Conservation (phyloP, 1,140 invertebrate genomes). For the Drosophila repleta region DNA sequence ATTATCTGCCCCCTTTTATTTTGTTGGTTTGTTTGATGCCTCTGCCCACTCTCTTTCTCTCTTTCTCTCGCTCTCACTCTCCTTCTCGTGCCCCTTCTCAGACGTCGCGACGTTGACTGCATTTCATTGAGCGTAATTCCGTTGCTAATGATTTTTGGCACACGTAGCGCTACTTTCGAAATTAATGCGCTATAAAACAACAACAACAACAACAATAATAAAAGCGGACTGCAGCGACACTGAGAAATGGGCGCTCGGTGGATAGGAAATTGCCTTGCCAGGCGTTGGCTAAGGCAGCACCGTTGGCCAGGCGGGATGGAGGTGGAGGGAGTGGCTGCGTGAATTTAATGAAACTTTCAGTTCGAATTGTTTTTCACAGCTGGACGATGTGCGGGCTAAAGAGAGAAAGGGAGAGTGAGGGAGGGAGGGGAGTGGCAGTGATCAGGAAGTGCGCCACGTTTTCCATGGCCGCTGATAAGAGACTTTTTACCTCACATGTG, state of each 20-base stretch:
- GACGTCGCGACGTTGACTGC: conserved; percentile 61
- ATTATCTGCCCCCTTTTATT: conserved; percentile 67
- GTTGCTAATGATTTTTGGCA: conserved; percentile 83
- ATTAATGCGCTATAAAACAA: conserved; percentile 80
- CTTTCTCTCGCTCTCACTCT: background rate
- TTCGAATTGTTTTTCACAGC: conserved; percentile 69
- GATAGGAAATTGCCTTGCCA: conserved; percentile 74
- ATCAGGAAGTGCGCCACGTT: conserved; percentile 71
- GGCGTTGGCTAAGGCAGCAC: conserved; percentile 1
- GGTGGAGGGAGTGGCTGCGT: conserved; percentile 29
- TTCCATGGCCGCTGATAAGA: conserved; percentile 58
- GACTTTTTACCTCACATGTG: conserved; percentile 48
- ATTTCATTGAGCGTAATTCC: conserved; percentile 83
- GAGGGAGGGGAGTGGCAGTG: background rate
- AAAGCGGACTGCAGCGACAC: conserved; percentile 51
- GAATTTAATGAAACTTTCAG: conserved; percentile 77
- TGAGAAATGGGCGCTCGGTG: conserved; percentile 71
- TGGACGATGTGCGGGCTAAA: conserved; percentile 30
- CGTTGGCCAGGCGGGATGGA: background rate
- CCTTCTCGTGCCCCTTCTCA: background rate
- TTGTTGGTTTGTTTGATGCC: conserved; percentile 23
- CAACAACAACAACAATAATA: conserved; percentile 46
- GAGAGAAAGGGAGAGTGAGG: background rate
- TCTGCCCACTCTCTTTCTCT: background rate
- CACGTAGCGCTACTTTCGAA: conserved; percentile 80